Percentiles rank a stretch among this genome's conserved stretches.
These are phyloP conservation scores for Amiota mariae DNA, from an alignment of 2,888 invertebrate genomes.

Conservation along the genomic window DNA sequence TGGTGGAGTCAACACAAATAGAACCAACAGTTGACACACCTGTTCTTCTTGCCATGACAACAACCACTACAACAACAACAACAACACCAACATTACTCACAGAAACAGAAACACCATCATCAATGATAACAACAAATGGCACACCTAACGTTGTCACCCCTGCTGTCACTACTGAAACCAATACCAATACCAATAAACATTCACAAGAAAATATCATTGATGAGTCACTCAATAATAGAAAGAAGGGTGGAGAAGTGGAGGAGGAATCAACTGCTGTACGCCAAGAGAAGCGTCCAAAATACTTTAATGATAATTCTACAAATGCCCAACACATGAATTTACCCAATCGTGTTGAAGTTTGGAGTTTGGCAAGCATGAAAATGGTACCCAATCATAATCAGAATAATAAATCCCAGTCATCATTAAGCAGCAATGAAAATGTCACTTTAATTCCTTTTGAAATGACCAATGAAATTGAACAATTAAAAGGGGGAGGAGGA, in stretches of 20 bases:
- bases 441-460: conserved; percentile 19
- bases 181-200: conserved; percentile 37
- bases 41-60: not conserved
- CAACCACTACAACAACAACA: conserved; percentile 36
- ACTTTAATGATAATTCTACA: conserved; percentile 66
- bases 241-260: conserved; percentile 22
- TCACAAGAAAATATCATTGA: conserved; percentile 59
- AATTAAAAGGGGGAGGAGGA: not conserved
- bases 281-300: conserved; percentile 67
- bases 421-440: not conserved
- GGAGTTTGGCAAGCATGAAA: conserved; percentile 70
- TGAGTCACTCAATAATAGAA: conserved; percentile 34
- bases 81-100: conserved; percentile 27
- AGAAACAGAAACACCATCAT: not conserved
- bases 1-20: conserved; percentile 6
- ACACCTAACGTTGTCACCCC: conserved; percentile 25
- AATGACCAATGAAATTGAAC: conserved; percentile 49
- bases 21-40: conserved; percentile 12
- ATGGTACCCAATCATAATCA: conserved; percentile 48
- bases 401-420: not conserved
- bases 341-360: conserved; percentile 68
- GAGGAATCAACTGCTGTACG: not conserved
- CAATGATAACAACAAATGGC: conserved; percentile 28
- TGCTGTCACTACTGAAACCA: conserved; percentile 34
- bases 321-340: conserved; percentile 65